These are phyloP conservation scores for Macaca nemestrina DNA, from an alignment of 2,113 vertebrate genomes.

Conservation along the genomic window DNA sequence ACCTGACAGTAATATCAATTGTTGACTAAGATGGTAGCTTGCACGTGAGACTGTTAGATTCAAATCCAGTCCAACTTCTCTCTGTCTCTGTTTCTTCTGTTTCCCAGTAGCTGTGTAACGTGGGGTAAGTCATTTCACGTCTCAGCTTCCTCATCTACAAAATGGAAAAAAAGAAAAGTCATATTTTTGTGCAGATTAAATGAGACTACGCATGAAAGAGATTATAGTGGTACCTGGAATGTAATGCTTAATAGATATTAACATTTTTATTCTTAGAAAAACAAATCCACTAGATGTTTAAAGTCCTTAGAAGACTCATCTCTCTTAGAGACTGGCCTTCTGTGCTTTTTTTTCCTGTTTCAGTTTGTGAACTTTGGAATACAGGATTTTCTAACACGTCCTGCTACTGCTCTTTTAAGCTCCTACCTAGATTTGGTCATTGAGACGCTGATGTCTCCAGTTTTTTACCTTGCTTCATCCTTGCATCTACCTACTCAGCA, in stretches of 20 bases:
- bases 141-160: background rate
- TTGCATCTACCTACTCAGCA: background rate
- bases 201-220: background rate
- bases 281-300: background rate
- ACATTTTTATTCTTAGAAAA: background rate
- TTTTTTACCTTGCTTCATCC: background rate
- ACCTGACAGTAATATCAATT: background rate
- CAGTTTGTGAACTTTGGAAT: background rate
- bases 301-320: background rate
- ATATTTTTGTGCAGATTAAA: background rate
- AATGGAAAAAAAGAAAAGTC: background rate
- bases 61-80: background rate
- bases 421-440: background rate
- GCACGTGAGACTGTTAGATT: background rate
- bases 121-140: background rate
- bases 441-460: background rate
- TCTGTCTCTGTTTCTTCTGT: background rate
- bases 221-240: background rate
- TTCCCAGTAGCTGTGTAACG: background rate
- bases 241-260: background rate
- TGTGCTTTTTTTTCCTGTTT: background rate
- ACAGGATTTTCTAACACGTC: background rate
- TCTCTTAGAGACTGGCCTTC: background rate
- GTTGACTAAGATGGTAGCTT: background rate
- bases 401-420: background rate